These are phyloP conservation scores for Philaethria dido DNA, from an alignment of 2,888 invertebrate genomes.

Conservation along the genomic window DNA sequence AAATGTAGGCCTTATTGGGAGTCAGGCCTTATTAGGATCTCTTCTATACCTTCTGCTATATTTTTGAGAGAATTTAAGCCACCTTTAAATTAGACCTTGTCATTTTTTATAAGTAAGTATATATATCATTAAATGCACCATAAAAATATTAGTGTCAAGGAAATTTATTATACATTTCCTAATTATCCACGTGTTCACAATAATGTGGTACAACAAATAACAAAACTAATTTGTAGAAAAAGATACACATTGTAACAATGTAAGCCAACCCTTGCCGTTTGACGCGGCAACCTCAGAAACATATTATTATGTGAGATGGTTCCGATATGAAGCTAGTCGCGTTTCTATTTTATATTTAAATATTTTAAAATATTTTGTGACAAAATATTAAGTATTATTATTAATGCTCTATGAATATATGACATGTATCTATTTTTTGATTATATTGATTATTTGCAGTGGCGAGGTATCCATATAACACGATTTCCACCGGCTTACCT, in stretches of 20 bases:
- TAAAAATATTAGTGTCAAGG: too few species aligned
- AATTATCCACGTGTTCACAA: conserved; percentile 8
- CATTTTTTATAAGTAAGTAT: too few species aligned
- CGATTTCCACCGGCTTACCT: too few species aligned
- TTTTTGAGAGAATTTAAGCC: too few species aligned
- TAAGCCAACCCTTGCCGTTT: conserved; percentile 35
- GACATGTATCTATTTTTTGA: background rate
- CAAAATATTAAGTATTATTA: background rate
- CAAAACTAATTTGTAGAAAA: conserved; percentile 39
- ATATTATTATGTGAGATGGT: conserved; percentile 27
- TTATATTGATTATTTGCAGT: too few species aligned
- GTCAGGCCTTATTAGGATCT: too few species aligned
- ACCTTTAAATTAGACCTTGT: too few species aligned
- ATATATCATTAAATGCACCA: too few species aligned
- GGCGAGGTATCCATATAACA: too few species aligned
- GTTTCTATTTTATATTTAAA: background rate
- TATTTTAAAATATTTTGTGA: background rate
- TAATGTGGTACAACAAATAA: conserved; percentile 29
- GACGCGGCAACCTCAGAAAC: conserved; percentile 35
- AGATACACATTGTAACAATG: conserved; percentile 30
- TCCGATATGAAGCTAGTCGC: conserved; percentile 4
- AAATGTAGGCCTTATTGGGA: too few species aligned
- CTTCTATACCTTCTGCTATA: too few species aligned
- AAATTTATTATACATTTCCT: background rate
- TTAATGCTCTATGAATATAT: background rate